These are phyloP conservation scores for Champsocephalus esox DNA, from an alignment of 2,797 vertebrate genomes.

Conservation along the genomic window DNA sequence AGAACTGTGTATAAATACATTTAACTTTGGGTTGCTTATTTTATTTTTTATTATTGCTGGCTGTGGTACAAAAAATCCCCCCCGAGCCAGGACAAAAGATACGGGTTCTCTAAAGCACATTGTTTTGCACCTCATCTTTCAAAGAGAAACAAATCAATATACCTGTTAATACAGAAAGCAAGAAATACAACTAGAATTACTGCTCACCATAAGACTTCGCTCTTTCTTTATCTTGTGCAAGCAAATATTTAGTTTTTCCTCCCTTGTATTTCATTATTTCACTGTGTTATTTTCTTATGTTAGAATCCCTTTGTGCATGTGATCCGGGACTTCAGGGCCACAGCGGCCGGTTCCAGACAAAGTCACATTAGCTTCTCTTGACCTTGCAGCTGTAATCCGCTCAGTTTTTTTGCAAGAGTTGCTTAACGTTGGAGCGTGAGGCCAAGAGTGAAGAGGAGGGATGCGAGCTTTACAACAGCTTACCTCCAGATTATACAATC, in stretches of 20 bases:
- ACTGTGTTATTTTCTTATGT: constrained; percentile 43
- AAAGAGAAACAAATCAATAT: constrained; percentile 64
- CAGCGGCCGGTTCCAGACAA: constrained; percentile 63
- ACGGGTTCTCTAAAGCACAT: constrained; percentile 28
- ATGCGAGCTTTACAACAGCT: constrained; percentile 60
- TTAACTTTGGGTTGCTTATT: background rate
- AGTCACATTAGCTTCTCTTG: constrained; percentile 76
- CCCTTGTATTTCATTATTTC: constrained; percentile 51
- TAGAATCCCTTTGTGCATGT: constrained; percentile 53
- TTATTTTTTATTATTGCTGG: background rate
- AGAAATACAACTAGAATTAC: constrained; percentile 32
- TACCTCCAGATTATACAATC: constrained; percentile 76
- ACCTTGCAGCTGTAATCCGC: constrained; percentile 72
- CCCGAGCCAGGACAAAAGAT: constrained; percentile 21
- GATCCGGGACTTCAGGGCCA: constrained; percentile 63
- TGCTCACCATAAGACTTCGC: constrained; percentile 30
- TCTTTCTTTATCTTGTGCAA: constrained; percentile 44
- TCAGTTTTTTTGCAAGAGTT: constrained; percentile 55
- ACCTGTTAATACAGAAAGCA: constrained; percentile 33
- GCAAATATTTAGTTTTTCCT: constrained; percentile 13
- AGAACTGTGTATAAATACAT: background rate
- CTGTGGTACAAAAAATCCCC: constrained; percentile 1
- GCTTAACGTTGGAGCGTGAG: constrained; percentile 39
- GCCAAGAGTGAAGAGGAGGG: constrained; percentile 45
- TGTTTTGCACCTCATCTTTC: constrained; percentile 45